Percentiles rank a stretch among this genome's conserved stretches.
Evolutionary conservation across 2,888 invertebrate species (phyloP).

Genomic region (Volucella inflata): DNA sequence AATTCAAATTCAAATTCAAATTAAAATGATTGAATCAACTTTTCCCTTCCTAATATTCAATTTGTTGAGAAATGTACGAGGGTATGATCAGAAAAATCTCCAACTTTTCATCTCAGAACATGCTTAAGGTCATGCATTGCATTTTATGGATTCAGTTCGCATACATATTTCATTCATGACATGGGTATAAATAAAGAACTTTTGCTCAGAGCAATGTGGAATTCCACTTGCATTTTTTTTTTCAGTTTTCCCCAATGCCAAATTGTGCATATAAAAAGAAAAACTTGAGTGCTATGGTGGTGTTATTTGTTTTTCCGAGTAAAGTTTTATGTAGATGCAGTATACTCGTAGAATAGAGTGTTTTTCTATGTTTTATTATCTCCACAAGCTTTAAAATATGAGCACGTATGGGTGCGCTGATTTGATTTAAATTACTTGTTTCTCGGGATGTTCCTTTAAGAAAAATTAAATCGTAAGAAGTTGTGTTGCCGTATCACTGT

Average conservation of each 20-base stretch:
- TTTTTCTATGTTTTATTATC: too few relatives aligned
- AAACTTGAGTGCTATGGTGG: neutral
- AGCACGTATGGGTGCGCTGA: too few relatives aligned
- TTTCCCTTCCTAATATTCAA: conserved; percentile 1
- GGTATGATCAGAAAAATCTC: neutral
- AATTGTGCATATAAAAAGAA: neutral
- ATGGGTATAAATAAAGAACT: conserved; percentile 12
- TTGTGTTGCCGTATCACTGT: too few relatives aligned
- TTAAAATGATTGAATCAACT: neutral
- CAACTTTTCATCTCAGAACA: neutral
- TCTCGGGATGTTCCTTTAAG: too few relatives aligned
- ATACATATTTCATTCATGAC: conserved; percentile 18
- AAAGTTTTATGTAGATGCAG: neutral
- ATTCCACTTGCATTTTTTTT: conserved; percentile 2
- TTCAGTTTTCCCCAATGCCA: neutral
- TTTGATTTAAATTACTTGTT: too few relatives aligned
- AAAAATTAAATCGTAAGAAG: too few relatives aligned
- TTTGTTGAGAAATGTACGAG: neutral
- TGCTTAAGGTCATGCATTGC: neutral
- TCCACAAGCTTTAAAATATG: too few relatives aligned
- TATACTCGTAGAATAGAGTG: too few relatives aligned
- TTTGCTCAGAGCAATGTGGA: neutral
- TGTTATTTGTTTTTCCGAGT: neutral
- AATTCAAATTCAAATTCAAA: neutral
- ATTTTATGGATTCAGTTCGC: conserved; percentile 10